phyloP scores from a whole-genome alignment of 1,140 invertebrate species.

The Drosophila nasuta region DNA sequence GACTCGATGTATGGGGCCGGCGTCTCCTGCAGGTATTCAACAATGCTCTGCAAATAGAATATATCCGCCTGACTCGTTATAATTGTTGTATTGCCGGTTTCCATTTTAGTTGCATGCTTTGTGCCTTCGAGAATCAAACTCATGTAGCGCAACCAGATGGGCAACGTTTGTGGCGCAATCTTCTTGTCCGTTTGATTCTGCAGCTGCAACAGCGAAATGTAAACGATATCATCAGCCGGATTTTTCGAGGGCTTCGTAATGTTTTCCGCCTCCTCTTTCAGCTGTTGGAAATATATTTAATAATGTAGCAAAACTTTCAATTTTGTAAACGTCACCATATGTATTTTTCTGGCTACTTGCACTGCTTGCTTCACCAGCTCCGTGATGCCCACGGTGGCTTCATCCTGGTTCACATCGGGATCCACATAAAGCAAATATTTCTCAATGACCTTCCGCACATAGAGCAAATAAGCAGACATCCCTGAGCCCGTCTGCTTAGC shows the following conservation, averaged over 20 bases:
- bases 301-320: too few relatives aligned
- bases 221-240: constrained; percentile 86
- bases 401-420: constrained; percentile 72
- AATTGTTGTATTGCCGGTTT: constrained; percentile 86
- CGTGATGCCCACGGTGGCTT: constrained; percentile 85
- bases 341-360: constrained; percentile 85
- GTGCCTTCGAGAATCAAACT: constrained; percentile 87
- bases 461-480: constrained; percentile 78
- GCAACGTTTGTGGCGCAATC: constrained; percentile 85
- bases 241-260: constrained; percentile 85
- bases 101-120: constrained; percentile 84
- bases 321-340: constrained; percentile 86
- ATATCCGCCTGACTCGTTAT: constrained; percentile 87
- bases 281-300: constrained; percentile 75
- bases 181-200: constrained; percentile 87
- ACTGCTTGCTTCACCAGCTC: constrained; percentile 85
- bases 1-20: constrained; percentile 87
- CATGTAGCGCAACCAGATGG: constrained; percentile 88
- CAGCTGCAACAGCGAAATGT: constrained; percentile 87
- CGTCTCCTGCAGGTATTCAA: constrained; percentile 86
- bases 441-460: constrained; percentile 85
- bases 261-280: constrained; percentile 85
- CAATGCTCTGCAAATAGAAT: constrained; percentile 87
- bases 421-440: constrained; percentile 85
- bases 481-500: constrained; percentile 58